Percentiles rank a stretch among this genome's conserved stretches.
Conservation (phyloP, 2,113 vertebrate genomes). For the Pygoscelis antarcticus region DNA sequence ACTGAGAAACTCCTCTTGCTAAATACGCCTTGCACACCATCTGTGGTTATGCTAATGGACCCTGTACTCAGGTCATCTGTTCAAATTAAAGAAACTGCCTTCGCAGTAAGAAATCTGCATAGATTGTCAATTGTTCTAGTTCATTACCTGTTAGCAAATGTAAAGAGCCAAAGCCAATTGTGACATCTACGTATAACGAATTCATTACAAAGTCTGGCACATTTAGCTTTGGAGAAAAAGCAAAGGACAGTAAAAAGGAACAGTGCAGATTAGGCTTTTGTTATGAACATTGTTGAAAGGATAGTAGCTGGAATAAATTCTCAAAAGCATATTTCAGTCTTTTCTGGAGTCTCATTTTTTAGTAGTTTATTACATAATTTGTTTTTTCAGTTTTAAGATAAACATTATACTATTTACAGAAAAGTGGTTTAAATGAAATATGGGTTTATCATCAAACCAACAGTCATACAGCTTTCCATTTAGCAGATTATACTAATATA, state of each 20-base stretch:
- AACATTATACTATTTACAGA: not conserved
- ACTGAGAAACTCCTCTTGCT: not conserved
- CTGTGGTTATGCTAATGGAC: not conserved
- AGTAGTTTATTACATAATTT: not conserved
- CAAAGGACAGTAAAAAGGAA: not conserved
- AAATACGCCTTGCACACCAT: not conserved
- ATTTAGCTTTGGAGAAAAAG: not conserved
- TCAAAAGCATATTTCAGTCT: not conserved
- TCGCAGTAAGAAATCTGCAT: slow-evolving; percentile 35
- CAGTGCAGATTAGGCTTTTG: not conserved
- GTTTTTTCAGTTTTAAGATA: not conserved
- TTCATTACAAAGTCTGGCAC: not conserved
- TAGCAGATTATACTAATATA: not conserved
- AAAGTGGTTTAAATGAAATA: not conserved
- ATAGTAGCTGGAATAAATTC: not conserved
- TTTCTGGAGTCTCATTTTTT: not conserved
- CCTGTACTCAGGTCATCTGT: slow-evolving; percentile 3
- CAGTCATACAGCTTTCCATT: not conserved
- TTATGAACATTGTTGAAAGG: not conserved
- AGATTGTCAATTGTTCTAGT: slow-evolving; percentile 33
- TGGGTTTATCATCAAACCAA: not conserved
- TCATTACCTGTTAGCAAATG: slow-evolving; percentile 43
- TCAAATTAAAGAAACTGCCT: slow-evolving; percentile 44
- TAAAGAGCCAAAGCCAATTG: slow-evolving; percentile 13
- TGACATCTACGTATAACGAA: slow-evolving; percentile 19